Conservation (phyloP, 92 coral and sea anemone species). For the Porites cylindrica region DNA sequence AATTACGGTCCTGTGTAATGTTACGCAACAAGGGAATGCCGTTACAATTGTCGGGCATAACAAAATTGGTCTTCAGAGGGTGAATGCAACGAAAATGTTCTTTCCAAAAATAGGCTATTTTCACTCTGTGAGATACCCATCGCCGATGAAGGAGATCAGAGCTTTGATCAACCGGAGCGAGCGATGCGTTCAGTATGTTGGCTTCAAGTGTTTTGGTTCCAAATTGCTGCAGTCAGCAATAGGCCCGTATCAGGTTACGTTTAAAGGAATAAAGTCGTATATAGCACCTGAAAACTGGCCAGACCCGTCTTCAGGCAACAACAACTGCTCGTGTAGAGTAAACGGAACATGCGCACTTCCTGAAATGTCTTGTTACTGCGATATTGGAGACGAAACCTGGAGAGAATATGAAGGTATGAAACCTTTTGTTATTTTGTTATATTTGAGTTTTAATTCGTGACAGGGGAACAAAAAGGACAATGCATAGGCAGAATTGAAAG, state of each 20-base stretch:
- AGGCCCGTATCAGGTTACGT: constrained; percentile 67
- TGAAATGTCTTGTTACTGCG: constrained; percentile 83
- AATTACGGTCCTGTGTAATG: constrained; percentile 82
- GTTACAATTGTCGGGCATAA: constrained; percentile 74
- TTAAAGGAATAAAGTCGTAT: constrained; percentile 58
- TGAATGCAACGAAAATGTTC: background rate
- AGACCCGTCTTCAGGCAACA: constrained; percentile 75
- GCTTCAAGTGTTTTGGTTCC: constrained; percentile 82
- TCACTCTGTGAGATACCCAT: constrained; percentile 68
- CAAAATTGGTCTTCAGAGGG: constrained; percentile 20
- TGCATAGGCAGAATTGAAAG: background rate
- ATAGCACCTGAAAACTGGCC: constrained; percentile 81
- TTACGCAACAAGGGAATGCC: constrained; percentile 62
- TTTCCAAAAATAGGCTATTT: constrained; percentile 32
- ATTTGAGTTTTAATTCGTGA: background rate
- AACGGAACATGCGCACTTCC: constrained; percentile 80
- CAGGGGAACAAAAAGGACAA: too few species aligned
- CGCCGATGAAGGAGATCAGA: constrained; percentile 57
- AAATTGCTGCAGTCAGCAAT: constrained; percentile 64
- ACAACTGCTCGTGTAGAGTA: constrained; percentile 86
- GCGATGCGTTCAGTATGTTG: constrained; percentile 87
- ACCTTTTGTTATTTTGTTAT: background rate
- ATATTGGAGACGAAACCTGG: constrained; percentile 91
- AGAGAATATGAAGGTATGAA: constrained; percentile 84
- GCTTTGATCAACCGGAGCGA: constrained; percentile 76